Conservation (phyloP, 2,113 vertebrate species). For the Ariopsis seemanni region DNA sequence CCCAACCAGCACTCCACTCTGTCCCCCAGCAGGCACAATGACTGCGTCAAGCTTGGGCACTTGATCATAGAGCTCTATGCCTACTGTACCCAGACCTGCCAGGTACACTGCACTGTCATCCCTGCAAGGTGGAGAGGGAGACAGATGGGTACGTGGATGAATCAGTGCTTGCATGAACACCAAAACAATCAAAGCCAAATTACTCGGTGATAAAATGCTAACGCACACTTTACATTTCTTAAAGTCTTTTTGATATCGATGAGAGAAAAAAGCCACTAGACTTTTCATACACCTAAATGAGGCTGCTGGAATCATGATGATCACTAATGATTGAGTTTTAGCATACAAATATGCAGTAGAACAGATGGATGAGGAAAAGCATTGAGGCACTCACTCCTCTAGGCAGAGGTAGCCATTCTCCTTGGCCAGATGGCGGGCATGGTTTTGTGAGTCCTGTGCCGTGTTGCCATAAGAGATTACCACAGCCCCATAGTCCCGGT, state of each 20-base stretch:
- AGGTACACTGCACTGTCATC: conserved; percentile 80
- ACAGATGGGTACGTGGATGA: conserved; percentile 36
- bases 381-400: conserved; percentile 80
- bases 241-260: neutral
- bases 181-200: conserved; percentile 3
- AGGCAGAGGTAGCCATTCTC: conserved; percentile 86
- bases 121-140: conserved; percentile 60
- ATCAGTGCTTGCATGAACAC: conserved; percentile 15
- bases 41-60: conserved; percentile 84
- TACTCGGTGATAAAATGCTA: neutral
- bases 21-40: conserved; percentile 81
- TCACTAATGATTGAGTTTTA: neutral
- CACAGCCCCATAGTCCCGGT: conserved; percentile 87
- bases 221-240: neutral
- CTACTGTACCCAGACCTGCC: conserved; percentile 86
- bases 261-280: neutral
- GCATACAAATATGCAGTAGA: neutral
- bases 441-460: conserved; percentile 74
- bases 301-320: neutral
- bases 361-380: neutral
- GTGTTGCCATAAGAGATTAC: conserved; percentile 82
- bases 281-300: neutral
- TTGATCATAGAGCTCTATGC: conserved; percentile 86
- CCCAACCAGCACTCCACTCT: conserved; percentile 80
- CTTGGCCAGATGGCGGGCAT: conserved; percentile 77